Percentiles rank a stretch among this genome's conserved stretches.
Conservation (phyloP, 2,113 vertebrate genomes). For the Gobio gobio region DNA sequence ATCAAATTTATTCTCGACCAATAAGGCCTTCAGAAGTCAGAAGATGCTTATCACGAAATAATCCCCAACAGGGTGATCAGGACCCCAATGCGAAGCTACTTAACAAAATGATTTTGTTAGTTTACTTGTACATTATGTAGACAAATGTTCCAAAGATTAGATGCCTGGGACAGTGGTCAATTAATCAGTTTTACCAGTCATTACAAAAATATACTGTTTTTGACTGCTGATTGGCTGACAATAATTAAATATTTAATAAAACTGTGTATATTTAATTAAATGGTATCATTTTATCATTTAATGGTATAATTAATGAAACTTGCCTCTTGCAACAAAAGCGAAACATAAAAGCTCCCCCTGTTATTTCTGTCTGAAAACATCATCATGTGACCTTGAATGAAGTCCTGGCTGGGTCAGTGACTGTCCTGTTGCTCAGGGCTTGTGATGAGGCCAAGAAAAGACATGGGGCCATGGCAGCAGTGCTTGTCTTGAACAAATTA, state of each 20-base stretch:
- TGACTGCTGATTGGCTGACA: neutral
- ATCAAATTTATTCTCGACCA: too few species aligned
- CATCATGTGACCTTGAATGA: constrained; percentile 56
- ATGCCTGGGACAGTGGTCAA: too few species aligned
- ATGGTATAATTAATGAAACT: neutral
- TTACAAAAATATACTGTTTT: neutral
- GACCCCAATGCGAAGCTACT: too few species aligned
- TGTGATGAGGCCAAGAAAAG: neutral
- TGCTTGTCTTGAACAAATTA: constrained; percentile 52
- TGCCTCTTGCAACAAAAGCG: neutral
- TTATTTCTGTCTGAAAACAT: constrained; percentile 12
- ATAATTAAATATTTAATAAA: neutral
- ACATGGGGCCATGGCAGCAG: constrained; percentile 25
- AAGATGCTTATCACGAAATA: too few species aligned
- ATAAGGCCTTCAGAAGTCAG: too few species aligned
- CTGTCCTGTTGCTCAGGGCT: constrained; percentile 34
- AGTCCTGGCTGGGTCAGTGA: constrained; percentile 44
- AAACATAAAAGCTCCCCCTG: neutral
- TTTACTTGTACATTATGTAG: too few species aligned
- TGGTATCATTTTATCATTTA: neutral
- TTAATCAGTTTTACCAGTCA: neutral
- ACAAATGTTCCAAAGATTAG: too few species aligned
- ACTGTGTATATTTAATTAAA: neutral
- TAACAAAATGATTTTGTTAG: too few species aligned
- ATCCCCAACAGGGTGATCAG: too few species aligned